Evolutionary conservation across 2,888 invertebrate genomes (phyloP).

Genomic region (Aleiodes testaceus): DNA sequence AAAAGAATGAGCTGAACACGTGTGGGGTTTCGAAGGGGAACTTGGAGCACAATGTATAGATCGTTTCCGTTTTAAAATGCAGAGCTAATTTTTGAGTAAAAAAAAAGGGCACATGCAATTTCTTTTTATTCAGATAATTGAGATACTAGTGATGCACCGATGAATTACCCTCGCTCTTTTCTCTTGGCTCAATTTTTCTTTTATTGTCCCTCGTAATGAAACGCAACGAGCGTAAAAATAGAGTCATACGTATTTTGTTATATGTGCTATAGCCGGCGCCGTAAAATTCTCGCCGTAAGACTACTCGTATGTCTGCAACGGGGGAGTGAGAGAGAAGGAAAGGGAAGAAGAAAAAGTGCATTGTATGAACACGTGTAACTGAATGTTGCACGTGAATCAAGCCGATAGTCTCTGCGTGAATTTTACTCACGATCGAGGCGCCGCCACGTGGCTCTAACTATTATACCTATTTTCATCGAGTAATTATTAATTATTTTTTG

Average conservation of each 20-base stretch:
- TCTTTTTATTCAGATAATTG: background rate
- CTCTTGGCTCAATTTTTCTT: background rate
- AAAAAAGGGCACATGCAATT: background rate
- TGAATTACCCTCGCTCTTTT: background rate
- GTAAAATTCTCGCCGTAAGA: background rate
- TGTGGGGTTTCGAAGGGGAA: background rate
- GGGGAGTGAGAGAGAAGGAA: background rate
- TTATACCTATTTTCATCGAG: background rate
- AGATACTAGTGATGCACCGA: background rate
- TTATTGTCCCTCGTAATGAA: background rate
- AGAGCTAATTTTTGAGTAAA: background rate
- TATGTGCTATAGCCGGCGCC: background rate
- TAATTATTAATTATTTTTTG: background rate
- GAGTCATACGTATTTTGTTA: conserved; percentile 9
- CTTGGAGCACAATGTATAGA: background rate
- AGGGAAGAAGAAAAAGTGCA: background rate
- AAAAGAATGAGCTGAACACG: conserved; percentile 1
- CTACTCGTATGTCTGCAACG: conserved; percentile 1
- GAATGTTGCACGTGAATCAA: conserved; percentile 16
- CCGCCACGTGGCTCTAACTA: conserved; percentile 4
- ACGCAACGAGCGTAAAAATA: conserved; percentile 20
- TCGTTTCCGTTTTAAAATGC: conserved; percentile 11
- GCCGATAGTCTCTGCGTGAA: background rate
- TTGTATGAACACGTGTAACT: conserved; percentile 30
- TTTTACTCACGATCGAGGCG: conserved; percentile 5